Percentiles rank a stretch among this genome's conserved stretches.
Evolutionary conservation across 2,888 invertebrate genomes (phyloP).

Genomic region (Dione vanillae): DNA sequence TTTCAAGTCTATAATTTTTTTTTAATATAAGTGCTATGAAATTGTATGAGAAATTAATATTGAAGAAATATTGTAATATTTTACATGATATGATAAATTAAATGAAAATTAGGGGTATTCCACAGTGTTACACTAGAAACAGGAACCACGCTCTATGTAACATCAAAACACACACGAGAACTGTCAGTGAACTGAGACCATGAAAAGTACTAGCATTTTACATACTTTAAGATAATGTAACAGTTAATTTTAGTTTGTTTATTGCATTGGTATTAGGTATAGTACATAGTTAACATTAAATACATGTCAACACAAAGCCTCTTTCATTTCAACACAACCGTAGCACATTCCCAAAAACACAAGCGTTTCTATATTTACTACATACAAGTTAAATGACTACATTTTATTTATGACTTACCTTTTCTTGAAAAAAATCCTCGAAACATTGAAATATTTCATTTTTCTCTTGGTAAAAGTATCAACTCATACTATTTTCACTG

Average conservation of each 20-base stretch:
- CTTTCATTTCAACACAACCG: constrained; percentile 76
- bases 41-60: constrained; percentile 25
- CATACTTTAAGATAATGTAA: constrained; percentile 64
- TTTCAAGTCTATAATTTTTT: constrained; percentile 16
- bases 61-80: constrained; percentile 14
- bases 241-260: constrained; percentile 61
- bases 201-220: constrained; percentile 70
- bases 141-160: constrained; percentile 31
- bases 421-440: not conserved
- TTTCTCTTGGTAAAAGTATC: not conserved
- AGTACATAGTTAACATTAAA: constrained; percentile 82
- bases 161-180: constrained; percentile 48
- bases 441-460: not conserved
- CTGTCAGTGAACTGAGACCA: constrained; percentile 53
- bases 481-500: constrained; percentile 16
- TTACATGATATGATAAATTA: not conserved
- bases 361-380: not conserved
- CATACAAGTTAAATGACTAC: constrained; percentile 8
- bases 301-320: constrained; percentile 81
- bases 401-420: not conserved
- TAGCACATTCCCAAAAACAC: constrained; percentile 22
- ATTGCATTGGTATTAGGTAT: constrained; percentile 76
- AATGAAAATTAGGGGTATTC: not conserved
- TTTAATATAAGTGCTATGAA: constrained; percentile 30
- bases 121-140: constrained; percentile 22